These are phyloP conservation scores for Acanthosepion lycidas DNA, from an alignment of 2,888 invertebrate genomes.

Conservation along the genomic window DNA sequence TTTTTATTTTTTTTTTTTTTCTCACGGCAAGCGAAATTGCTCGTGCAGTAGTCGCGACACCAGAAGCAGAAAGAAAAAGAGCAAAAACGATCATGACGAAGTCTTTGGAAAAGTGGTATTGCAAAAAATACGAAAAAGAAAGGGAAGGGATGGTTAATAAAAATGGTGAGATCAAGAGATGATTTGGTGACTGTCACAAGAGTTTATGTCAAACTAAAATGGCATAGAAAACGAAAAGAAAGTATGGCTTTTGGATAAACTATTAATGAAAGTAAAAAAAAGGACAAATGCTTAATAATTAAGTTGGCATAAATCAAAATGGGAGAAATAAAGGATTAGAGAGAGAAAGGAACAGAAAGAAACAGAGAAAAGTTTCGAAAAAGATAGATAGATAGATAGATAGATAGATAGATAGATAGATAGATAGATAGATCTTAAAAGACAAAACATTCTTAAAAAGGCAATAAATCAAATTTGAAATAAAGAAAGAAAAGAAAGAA, in stretches of 20 bases:
- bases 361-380: too few relatives aligned
- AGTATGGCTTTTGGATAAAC: background rate
- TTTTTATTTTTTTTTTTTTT: background rate
- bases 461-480: background rate
- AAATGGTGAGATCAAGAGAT: background rate
- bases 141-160: background rate
- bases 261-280: background rate
- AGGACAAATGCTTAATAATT: background rate
- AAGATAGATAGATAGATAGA: too few relatives aligned
- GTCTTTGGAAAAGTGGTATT: background rate
- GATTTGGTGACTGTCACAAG: background rate
- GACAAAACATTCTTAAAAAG: background rate
- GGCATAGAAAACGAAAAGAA: too few relatives aligned
- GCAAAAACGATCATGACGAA: background rate
- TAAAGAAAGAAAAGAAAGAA: background rate
- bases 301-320: background rate
- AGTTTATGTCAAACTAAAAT: background rate
- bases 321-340: background rate
- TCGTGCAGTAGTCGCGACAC: background rate
- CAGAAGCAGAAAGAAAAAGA: background rate
- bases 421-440: background rate
- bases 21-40: background rate
- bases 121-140: background rate
- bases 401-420: background rate
- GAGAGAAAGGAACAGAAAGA: background rate